Base-by-base conservation (phyloP, 2,797 vertebrate species). In the Tolypeutes matacus region DNA sequence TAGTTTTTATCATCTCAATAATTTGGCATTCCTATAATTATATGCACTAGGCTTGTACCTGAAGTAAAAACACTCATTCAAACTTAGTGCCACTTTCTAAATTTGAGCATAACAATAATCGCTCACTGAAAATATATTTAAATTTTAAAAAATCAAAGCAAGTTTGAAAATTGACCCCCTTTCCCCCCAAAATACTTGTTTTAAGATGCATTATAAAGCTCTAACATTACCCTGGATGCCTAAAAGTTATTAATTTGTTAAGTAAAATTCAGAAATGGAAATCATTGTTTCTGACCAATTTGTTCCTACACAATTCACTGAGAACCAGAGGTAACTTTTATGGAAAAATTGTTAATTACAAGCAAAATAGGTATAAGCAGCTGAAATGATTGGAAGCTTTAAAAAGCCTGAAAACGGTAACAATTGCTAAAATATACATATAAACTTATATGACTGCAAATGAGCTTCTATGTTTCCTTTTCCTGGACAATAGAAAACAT, bases 121-220 rank as follows among this genome's bases (percentile, higher is more conserved):
- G 80, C 18, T 10, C 53, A 49, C 51, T 69, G 25, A 82, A 65
- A 83, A 73, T 25, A 75, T 9, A 91, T 13, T 85, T 72, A 93
- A 82, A 86, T 62, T 58, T 94, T 39, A 39, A 93, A 72, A 92
- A 90, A 69, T 77, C 58, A 80, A 84, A 92, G 75, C 25, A 78
- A 76, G 46, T 90, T 75, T 83, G 64, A 82, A 93, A 92, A 39
- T 7, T 77, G 87, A 89, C 29, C 34, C 46, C 27, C 46, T 1
- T 51, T 6, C 39, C 34, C 11, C 56, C 17, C 49, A 53, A 86
- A 81, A 69, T n/a, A 84, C 1, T 20, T 20, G 17, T 85, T 85
- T 78, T 58, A 83, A 91, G 88, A 42, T 51, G 29, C 23, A 51
- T 51, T 82, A 69, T 42, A 73, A 65, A 78, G 25, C 7, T 60